These are phyloP conservation scores for Microctonus brassicae DNA, from an alignment of 2,888 invertebrate species.

Conservation along the genomic window DNA sequence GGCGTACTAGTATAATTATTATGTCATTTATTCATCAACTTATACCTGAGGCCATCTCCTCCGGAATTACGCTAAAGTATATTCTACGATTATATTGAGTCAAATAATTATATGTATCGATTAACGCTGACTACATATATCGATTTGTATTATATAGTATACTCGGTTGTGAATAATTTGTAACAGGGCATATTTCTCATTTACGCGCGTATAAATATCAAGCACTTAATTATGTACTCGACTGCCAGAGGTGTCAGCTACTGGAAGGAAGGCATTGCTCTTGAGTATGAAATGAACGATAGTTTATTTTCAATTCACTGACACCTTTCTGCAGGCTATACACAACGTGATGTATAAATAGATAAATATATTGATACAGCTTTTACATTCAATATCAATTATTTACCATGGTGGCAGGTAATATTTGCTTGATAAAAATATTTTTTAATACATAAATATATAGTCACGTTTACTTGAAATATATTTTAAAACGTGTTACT, in stretches of 20 bases:
- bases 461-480: background rate
- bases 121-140: background rate
- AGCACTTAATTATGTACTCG: constrained; percentile 56
- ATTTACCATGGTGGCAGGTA: constrained; percentile 7
- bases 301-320: constrained; percentile 44
- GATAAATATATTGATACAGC: background rate
- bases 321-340: constrained; percentile 25
- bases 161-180: too few relatives aligned
- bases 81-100: too few relatives aligned
- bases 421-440: constrained; percentile 9
- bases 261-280: constrained; percentile 51
- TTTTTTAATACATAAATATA: background rate
- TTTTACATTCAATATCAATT: constrained; percentile 28
- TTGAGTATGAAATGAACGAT: constrained; percentile 50
- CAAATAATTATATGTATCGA: too few relatives aligned
- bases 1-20: too few relatives aligned
- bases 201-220: constrained; percentile 52
- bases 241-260: constrained; percentile 62
- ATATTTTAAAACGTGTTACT: background rate
- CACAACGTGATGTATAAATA: constrained; percentile 6
- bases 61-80: too few relatives aligned
- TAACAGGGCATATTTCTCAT: constrained; percentile 11
- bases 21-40: too few relatives aligned
- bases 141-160: background rate
- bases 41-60: too few relatives aligned